phyloP scores from a whole-genome alignment of 2,797 vertebrate species.

The Diplodus puntazzo region DNA sequence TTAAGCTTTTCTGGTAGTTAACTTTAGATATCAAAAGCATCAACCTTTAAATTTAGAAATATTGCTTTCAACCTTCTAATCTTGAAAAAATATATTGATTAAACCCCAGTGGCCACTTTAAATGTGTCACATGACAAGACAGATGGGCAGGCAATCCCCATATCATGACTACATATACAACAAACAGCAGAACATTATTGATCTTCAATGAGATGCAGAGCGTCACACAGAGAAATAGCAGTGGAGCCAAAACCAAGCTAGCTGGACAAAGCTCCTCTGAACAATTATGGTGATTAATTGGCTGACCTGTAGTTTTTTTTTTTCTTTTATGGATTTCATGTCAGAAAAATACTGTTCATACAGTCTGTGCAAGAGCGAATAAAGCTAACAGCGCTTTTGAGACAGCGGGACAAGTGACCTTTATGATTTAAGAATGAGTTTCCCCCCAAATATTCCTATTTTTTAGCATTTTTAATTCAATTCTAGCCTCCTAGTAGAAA shows the following conservation, averaged over 20 bases:
- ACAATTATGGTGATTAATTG: slow-evolving; percentile 51
- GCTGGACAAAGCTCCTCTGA: slow-evolving; percentile 52
- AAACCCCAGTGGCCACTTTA: background rate
- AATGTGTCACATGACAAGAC: slow-evolving; percentile 35
- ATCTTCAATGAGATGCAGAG: slow-evolving; percentile 60
- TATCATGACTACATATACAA: slow-evolving; percentile 8
- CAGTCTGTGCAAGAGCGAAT: slow-evolving; percentile 36
- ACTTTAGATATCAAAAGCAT: background rate
- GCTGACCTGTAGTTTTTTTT: slow-evolving; percentile 35
- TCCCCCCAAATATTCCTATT: background rate
- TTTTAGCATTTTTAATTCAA: no score
- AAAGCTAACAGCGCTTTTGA: background rate
- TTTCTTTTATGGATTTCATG: slow-evolving; percentile 61
- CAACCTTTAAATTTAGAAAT: background rate
- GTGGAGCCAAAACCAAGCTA: slow-evolving; percentile 23
- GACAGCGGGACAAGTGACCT: background rate
- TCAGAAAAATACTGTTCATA: slow-evolving; percentile 36
- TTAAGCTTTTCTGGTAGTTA: background rate
- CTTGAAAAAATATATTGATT: slow-evolving; percentile 23
- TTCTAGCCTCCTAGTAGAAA: background rate
- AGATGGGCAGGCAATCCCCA: slow-evolving; percentile 56
- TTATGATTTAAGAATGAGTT: background rate
- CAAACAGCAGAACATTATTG: slow-evolving; percentile 58
- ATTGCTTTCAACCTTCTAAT: background rate
- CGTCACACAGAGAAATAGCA: slow-evolving; percentile 24